These are phyloP conservation scores for Lochmaea crataegi DNA, from an alignment of 2,888 invertebrate genomes.

Conservation along the genomic window DNA sequence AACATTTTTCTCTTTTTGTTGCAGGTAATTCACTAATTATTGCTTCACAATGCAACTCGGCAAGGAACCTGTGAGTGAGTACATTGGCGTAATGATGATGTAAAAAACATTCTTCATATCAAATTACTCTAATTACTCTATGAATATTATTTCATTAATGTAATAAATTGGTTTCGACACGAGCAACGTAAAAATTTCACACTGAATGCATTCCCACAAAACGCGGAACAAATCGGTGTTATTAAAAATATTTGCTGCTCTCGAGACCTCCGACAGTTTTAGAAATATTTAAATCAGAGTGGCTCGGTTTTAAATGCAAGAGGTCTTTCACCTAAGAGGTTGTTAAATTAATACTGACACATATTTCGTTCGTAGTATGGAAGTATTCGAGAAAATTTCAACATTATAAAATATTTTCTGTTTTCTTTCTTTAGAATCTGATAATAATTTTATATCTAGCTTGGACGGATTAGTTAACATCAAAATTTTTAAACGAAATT, in stretches of 20 bases:
- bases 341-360: too few relatives aligned
- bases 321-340: too few relatives aligned
- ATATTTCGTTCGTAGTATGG: too few relatives aligned
- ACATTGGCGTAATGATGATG: constrained; percentile 28
- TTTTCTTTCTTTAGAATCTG: too few relatives aligned
- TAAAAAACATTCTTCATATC: constrained; percentile 30
- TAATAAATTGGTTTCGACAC: constrained; percentile 30
- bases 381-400: too few relatives aligned
- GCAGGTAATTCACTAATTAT: constrained; percentile 42
- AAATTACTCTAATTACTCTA: constrained; percentile 29
- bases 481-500: too few relatives aligned
- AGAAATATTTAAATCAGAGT: constrained; percentile 4
- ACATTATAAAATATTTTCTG: too few relatives aligned
- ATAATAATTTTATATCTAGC: too few relatives aligned
- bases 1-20: constrained; percentile 40
- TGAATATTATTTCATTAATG: constrained; percentile 27
- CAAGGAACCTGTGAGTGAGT: constrained; percentile 38
- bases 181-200: constrained; percentile 32
- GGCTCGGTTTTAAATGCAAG: too few relatives aligned
- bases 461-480: too few relatives aligned
- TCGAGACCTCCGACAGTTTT: not conserved
- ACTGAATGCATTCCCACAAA: constrained; percentile 30
- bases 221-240: constrained; percentile 30
- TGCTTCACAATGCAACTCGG: constrained; percentile 37
- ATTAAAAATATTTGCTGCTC: constrained; percentile 20